These are phyloP conservation scores for Mohoua ochrocephala DNA, from an alignment of 2,113 vertebrate species.

Conservation along the genomic window DNA sequence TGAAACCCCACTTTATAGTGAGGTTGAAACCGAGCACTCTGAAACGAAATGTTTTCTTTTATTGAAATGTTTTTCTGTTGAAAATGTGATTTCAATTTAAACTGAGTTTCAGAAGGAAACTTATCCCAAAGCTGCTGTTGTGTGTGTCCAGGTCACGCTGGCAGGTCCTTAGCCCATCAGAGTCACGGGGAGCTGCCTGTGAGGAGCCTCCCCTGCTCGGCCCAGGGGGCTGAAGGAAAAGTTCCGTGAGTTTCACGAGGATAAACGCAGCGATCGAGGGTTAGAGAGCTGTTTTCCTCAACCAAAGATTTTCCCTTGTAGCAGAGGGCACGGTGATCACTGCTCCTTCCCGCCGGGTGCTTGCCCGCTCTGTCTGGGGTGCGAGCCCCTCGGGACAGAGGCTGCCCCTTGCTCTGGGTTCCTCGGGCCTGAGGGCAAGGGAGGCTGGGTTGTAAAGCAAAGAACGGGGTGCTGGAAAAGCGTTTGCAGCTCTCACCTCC, in stretches of 20 bases:
- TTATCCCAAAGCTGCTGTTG: background rate
- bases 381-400: background rate
- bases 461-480: background rate
- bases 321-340: background rate
- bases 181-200: fast-evolving
- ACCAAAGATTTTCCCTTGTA: background rate
- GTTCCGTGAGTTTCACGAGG: background rate
- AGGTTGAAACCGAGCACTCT: background rate
- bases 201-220: background rate
- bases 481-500: background rate
- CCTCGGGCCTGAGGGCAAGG: no score
- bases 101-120: background rate
- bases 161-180: background rate
- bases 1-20: background rate
- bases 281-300: background rate
- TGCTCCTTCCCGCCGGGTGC: background rate
- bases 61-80: background rate
- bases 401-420: background rate
- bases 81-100: background rate
- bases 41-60: background rate
- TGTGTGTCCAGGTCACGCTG: background rate
- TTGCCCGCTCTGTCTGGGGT: background rate
- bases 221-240: background rate
- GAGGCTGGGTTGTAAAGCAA: background rate
- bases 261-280: background rate